Conservation (phyloP, 2,113 vertebrate species). For the Stegastes partitus region DNA sequence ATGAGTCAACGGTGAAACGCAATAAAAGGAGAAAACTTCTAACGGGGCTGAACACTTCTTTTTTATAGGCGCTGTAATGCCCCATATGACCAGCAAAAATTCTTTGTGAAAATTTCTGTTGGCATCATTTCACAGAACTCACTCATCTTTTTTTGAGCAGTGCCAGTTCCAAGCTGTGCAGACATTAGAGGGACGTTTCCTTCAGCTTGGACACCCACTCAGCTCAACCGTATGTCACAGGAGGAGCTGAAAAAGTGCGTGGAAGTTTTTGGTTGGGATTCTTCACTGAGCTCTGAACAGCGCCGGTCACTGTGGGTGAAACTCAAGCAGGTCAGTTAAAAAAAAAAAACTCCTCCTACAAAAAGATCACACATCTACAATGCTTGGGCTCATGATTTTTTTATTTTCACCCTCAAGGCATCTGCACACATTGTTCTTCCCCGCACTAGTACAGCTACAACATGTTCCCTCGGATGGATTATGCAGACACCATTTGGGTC, state of each 20-base stretch:
- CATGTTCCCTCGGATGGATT: not conserved
- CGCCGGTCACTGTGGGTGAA: slow-evolving; percentile 84
- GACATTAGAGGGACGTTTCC: slow-evolving; percentile 89
- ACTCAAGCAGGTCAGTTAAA: slow-evolving; percentile 85
- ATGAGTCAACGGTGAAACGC: no score
- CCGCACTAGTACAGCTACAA: not conserved
- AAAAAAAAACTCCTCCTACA: not conserved
- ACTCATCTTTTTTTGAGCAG: slow-evolving; percentile 61
- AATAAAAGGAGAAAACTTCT: no score
- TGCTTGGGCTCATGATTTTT: not conserved
- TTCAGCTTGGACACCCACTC: slow-evolving; percentile 88
- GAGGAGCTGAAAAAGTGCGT: slow-evolving; percentile 85
- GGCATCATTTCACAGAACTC: not conserved
- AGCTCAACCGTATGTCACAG: slow-evolving; percentile 86
- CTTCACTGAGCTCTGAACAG: slow-evolving; percentile 83
- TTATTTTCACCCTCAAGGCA: not conserved
- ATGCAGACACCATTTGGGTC: not conserved
- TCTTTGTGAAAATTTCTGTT: not conserved
- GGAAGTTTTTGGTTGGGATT: slow-evolving; percentile 86
- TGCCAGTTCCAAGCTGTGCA: slow-evolving; percentile 87
- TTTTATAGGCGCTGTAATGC: no score
- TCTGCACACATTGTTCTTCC: not conserved
- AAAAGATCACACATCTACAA: not conserved
- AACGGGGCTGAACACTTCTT: no score
- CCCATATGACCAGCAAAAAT: no score